Base-by-base conservation (phyloP, 2,888 invertebrate species). In the Hydropsyche betteni region DNA sequence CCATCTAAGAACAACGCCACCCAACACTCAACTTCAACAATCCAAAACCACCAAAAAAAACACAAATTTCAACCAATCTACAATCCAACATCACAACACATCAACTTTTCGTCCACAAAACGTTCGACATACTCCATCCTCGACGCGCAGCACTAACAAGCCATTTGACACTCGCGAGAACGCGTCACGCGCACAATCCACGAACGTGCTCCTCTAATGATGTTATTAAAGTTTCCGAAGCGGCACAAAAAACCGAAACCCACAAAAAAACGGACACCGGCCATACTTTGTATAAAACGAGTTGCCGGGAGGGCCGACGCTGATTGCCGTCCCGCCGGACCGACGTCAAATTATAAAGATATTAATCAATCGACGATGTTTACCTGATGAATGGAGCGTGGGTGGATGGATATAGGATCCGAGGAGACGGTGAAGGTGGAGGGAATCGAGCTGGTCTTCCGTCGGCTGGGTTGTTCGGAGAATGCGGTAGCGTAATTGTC, bases 281-380 rank as follows among this genome's bases (percentile, higher is more conserved):
- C 44, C 44, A 10, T 10, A 10, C 1, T 44, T 44, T 44, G 44
- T 44, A 10, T 44, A 44, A 10, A 44, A 8, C 24, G 10, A 52
- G 71, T 10, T n/a, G n/a, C 12, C 52, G 14, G 24, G 16, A n/a
- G 70, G 72, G 61, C 16, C 33, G 24, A n/a, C 44, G 24, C 36
- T 38, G 61, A 72, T 58, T 61, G 58, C 58, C 61, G 34, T 34
- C 61, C 72, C 36, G 55, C 10, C n/a, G 24, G 58, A 72, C 58
- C 70, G 53, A 55, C 72, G 72, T 72, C 72, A 72, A 72, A 72
- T 72, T 72, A 72, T 72, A 72, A 72, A 72, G 72, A 72, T 72
- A 72, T 72, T 72, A 72, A 72, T 72, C 72, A 72, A 72, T 72
- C 72, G 64, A 8, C 61, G 72, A 61, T 61, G 44, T 72, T 72